Evolutionary conservation across 2,888 invertebrate species (phyloP).

Genomic region (Pterostichus madidus): DNA sequence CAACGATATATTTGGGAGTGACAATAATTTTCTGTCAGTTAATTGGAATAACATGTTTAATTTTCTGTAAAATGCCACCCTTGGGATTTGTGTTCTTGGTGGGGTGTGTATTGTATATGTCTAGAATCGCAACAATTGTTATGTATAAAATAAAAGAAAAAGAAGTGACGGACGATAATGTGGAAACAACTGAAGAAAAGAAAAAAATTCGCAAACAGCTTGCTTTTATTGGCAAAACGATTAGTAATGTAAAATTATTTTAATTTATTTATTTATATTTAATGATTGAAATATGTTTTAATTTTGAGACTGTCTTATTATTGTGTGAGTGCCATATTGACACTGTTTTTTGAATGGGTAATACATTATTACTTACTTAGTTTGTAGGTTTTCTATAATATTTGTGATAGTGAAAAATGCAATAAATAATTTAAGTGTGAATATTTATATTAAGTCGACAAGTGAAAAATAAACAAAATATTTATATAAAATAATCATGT

Average conservation of each 20-base stretch:
- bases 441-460: conserved; percentile 41
- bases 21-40: conserved; percentile 43
- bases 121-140: conserved; percentile 32
- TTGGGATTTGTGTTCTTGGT: conserved; percentile 53
- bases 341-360: conserved; percentile 50
- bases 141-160: conserved; percentile 49
- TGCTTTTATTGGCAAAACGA: conserved; percentile 52
- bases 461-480: conserved; percentile 31
- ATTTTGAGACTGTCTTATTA: conserved; percentile 50
- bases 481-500: conserved; percentile 25
- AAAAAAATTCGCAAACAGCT: conserved; percentile 37
- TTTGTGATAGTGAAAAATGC: conserved; percentile 54
- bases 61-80: conserved; percentile 41
- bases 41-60: neutral
- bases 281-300: too few relatives aligned
- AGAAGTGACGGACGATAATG: neutral
- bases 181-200: conserved; percentile 22
- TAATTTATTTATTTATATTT: conserved; percentile 53
- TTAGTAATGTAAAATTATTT: conserved; percentile 63
- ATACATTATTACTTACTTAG: conserved; percentile 32
- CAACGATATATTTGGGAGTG: conserved; percentile 39
- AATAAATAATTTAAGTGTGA: conserved; percentile 35
- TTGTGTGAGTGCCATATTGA: conserved; percentile 53
- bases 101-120: conserved; percentile 37
- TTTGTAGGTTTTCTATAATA: conserved; percentile 16